These are phyloP conservation scores for Buceros bicornis DNA, from an alignment of 2,797 vertebrate species.

Conservation along the genomic window DNA sequence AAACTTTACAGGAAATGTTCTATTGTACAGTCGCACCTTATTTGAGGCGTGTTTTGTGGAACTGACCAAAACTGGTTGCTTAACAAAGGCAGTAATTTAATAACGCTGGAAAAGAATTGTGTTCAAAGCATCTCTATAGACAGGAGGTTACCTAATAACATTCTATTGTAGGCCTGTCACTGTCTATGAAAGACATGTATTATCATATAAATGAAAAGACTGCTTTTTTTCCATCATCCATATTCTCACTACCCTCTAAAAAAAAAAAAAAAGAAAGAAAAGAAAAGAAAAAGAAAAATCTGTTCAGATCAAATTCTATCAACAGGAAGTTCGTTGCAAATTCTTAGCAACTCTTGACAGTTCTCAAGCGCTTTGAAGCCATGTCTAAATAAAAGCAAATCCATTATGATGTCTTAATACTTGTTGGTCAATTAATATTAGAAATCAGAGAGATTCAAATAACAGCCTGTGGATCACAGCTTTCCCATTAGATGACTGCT, in stretches of 20 bases:
- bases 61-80: constrained; percentile 53
- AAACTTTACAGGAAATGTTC: constrained; percentile 27
- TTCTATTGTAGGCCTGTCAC: constrained; percentile 47
- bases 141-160: constrained; percentile 59
- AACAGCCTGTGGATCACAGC: not conserved
- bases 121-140: constrained; percentile 57
- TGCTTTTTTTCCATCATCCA: constrained; percentile 8
- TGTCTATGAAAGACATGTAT: constrained; percentile 56
- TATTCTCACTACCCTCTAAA: not conserved
- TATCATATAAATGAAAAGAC: constrained; percentile 69
- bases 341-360: not conserved
- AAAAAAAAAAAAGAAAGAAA: not conserved
- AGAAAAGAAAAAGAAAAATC: not conserved
- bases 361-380: not conserved
- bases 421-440: not conserved
- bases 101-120: constrained; percentile 38
- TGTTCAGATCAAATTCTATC: not conserved
- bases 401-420: not conserved
- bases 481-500: not conserved
- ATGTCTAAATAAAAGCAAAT: not conserved
- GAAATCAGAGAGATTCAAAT: not conserved
- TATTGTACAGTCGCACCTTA: constrained; percentile 1
- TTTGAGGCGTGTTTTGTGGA: constrained; percentile 44
- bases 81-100: constrained; percentile 56
- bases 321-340: not conserved